Evolutionary conservation across 2,797 vertebrate species (phyloP), one percentile per base, ranked within the genome.

Genomic region (Manis crassicaudata): DNA sequence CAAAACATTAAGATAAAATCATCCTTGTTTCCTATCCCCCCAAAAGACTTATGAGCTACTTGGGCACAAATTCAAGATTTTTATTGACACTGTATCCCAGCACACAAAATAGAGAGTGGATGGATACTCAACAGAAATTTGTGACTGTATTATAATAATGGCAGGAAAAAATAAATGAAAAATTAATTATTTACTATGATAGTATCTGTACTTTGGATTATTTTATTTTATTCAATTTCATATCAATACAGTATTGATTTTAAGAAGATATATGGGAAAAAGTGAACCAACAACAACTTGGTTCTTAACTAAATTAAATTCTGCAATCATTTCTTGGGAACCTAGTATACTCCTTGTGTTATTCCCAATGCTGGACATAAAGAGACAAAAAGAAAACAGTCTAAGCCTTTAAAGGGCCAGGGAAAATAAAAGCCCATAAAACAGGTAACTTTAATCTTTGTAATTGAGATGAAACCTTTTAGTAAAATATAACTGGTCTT

Each of bases 151-250:
- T 65, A 81, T 84, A 92, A 84, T 62, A 67, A 75, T 54, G 23
- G 27, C 32, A 85, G 37, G 9, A 63, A 52, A 35, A 81, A 80
- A 68, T 91, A 56, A 87, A 95, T 85, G 18, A 80, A 81, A 92
- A 85, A 52, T 77, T 89, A 88, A 85, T 88, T 72, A 92, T 94
- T 89, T 84, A 92, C 32, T 63, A 37, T 60, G 63, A 17, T 65
- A 65, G 50, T 90, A 88, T 63, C 21, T 92, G 2, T 56, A 23
- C 16, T 56, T 27, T 62, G 3, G 75, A 50, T 86, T 83, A 88
- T 68, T 92, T 62, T 70, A 94, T 77, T 73, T 90, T 50, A 77
- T 85, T 94, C 50, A 81, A 72, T 89, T 92, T 56, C 5, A 73
- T 7, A 88, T 76, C 25, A 94, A 58, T 67, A 37, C 54, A 37